Percentiles rank a stretch among this genome's conserved stretches.
Conservation (phyloP, 2,888 invertebrate species). For the Noctua pronuba region DNA sequence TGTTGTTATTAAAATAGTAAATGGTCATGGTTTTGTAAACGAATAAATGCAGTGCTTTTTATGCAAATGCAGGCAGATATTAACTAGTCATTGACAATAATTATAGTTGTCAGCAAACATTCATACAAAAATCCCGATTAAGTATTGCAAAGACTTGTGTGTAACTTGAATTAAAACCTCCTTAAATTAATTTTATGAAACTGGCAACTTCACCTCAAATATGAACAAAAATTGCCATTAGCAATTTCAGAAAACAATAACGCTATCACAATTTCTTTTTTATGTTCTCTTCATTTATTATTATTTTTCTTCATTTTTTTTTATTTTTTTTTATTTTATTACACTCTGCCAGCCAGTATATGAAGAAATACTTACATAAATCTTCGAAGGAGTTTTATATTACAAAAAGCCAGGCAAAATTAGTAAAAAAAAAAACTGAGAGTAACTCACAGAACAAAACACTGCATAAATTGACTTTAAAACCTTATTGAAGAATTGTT, state of each 20-base stretch:
- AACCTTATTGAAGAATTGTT: not conserved
- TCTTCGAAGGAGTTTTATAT: constrained; percentile 41
- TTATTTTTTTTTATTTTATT: too few species aligned
- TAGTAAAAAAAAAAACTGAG: not conserved
- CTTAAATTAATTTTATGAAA: not conserved
- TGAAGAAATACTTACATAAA: not conserved
- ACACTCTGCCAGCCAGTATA: constrained; percentile 2
- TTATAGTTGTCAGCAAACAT: not conserved
- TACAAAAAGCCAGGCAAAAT: constrained; percentile 13
- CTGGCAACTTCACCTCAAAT: constrained; percentile 5
- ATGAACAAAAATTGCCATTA: not conserved
- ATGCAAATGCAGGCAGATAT: not conserved
- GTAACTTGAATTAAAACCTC: not conserved
- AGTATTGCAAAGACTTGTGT: not conserved
- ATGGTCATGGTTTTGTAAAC: not conserved
- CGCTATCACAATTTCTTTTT: not conserved
- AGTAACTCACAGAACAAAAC: constrained; percentile 34
- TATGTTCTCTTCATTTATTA: too few species aligned
- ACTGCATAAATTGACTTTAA: not conserved
- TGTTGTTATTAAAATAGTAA: constrained; percentile 24
- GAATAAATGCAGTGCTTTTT: not conserved
- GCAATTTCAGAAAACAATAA: not conserved
- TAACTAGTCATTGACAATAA: not conserved
- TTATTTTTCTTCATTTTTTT: too few species aligned
- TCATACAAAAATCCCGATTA: not conserved